Evolutionary conservation across 2,797 vertebrate species (phyloP).

Genomic region (Sebastes iracundus): DNA sequence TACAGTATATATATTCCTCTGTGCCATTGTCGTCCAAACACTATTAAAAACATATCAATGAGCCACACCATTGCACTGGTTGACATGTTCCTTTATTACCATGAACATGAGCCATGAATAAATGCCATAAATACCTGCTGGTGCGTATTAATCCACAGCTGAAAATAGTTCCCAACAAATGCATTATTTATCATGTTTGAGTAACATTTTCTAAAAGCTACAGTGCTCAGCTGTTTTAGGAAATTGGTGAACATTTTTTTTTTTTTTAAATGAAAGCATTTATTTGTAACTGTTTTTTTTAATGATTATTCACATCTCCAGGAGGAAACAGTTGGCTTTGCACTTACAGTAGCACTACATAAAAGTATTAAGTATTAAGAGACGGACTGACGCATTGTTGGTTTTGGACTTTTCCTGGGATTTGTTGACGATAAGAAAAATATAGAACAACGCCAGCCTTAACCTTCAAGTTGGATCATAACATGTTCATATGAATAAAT

Average conservation of each 20-base stretch:
- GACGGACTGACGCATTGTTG: no score
- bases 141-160: not conserved
- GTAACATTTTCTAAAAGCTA: not conserved
- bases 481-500: not conserved
- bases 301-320: not conserved
- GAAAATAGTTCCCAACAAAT: not conserved
- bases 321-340: not conserved
- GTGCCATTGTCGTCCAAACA: not conserved
- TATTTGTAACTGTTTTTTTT: not conserved
- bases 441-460: not conserved
- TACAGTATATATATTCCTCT: no score
- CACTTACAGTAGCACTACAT: not conserved
- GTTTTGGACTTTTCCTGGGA: no score
- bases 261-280: not conserved
- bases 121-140: not conserved
- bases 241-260: not conserved
- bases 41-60: not conserved
- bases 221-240: not conserved
- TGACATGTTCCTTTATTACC: not conserved
- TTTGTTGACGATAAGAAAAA: not conserved
- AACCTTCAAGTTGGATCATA: not conserved
- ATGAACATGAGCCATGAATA: not conserved
- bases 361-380: no score
- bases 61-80: not conserved
- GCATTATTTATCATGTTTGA: not conserved